Conservation (phyloP, 2,888 invertebrate genomes). For the Orthonevra nobilis region DNA sequence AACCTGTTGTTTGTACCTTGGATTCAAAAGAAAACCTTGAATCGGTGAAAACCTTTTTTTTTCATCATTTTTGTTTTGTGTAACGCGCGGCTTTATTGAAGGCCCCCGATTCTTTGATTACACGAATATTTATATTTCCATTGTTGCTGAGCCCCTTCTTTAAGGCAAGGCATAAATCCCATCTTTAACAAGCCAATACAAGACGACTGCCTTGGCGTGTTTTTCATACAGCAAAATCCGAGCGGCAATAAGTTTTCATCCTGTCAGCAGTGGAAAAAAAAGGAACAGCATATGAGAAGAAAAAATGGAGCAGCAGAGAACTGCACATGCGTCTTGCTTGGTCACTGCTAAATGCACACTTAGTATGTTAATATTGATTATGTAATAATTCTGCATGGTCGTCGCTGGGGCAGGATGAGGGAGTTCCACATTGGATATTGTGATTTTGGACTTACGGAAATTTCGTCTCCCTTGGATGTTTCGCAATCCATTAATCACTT, state of each 20-base stretch:
- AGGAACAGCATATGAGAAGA: not conserved
- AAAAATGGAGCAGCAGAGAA: constrained; percentile 38
- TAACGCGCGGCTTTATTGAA: not conserved
- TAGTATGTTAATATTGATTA: constrained; percentile 66
- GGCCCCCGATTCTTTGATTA: constrained; percentile 41
- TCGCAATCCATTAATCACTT: constrained; percentile 64
- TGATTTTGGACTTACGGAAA: constrained; percentile 42
- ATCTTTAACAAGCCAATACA: constrained; percentile 31
- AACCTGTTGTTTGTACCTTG: constrained; percentile 45
- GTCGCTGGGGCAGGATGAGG: constrained; percentile 16
- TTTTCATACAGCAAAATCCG: constrained; percentile 45
- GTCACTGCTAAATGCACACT: constrained; percentile 40
- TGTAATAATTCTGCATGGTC: constrained; percentile 50
- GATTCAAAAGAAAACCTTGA: constrained; percentile 49
- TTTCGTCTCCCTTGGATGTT: constrained; percentile 13
- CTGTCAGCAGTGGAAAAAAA: constrained; percentile 43
- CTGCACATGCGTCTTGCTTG: constrained; percentile 10
- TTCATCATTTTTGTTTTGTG: no score
- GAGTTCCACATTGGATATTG: constrained; percentile 44
- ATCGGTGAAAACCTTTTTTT: constrained; percentile 30
- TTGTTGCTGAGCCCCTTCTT: constrained; percentile 36
- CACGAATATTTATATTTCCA: constrained; percentile 58
- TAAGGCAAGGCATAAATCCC: constrained; percentile 61
- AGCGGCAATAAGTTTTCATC: constrained; percentile 57
- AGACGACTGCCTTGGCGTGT: not conserved